Evolutionary conservation across 2,113 vertebrate genomes (phyloP).

Genomic region (Hemiscyllium ocellatum): DNA sequence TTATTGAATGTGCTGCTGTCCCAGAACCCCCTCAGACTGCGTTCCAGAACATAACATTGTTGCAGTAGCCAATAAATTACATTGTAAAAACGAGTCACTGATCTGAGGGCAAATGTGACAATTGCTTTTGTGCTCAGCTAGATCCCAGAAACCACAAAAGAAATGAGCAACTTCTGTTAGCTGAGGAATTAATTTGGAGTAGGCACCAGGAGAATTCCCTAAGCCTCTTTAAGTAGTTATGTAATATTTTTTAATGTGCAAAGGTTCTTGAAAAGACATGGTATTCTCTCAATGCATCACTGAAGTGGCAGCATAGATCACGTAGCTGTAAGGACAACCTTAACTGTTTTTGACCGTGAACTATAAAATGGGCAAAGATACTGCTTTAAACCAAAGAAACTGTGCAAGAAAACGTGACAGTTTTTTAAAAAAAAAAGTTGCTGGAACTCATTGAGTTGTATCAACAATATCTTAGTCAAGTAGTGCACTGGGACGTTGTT

Average conservation of each 20-base stretch:
- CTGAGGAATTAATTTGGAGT: neutral
- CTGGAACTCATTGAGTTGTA: too few relatives aligned
- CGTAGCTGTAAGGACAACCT: too few relatives aligned
- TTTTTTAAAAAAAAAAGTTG: too few relatives aligned
- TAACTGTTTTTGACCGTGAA: too few relatives aligned
- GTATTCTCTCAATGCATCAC: neutral
- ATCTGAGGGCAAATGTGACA: neutral
- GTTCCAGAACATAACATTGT: neutral
- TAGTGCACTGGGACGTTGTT: too few relatives aligned
- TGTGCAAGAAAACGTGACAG: too few relatives aligned
- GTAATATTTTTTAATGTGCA: neutral
- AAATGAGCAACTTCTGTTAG: neutral
- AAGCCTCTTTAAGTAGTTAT: neutral
- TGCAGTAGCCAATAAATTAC: neutral
- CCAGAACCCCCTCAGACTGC: neutral
- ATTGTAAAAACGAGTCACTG: neutral
- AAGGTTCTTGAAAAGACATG: too few relatives aligned
- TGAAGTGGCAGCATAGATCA: neutral
- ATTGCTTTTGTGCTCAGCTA: neutral
- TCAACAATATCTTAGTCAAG: too few relatives aligned
- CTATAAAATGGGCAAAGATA: too few relatives aligned
- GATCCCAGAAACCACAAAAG: neutral
- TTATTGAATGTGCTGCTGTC: neutral
- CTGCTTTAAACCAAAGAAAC: too few relatives aligned
- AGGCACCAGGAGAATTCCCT: neutral